phyloP scores from a whole-genome alignment of 2,797 vertebrate species.

The Galagoides demidoff region DNA sequence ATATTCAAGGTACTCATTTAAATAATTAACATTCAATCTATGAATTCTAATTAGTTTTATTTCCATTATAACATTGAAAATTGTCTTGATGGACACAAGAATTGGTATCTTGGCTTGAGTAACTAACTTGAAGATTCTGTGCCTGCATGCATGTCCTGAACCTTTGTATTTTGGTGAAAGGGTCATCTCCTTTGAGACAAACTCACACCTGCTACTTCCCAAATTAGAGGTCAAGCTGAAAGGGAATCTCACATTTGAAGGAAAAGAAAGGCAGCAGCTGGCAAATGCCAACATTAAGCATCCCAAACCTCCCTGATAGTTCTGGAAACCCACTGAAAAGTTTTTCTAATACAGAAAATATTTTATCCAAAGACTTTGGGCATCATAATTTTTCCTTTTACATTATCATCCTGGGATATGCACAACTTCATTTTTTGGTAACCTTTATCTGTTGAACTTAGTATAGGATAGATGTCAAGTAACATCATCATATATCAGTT shows the following conservation, averaged over 20 bases:
- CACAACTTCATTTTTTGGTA: neutral
- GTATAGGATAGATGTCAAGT: neutral
- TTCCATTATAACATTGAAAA: conserved; percentile 31
- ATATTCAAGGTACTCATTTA: neutral
- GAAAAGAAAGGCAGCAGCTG: neutral
- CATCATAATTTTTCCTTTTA: conserved; percentile 41
- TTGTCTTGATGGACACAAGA: neutral
- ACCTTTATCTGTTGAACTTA: neutral
- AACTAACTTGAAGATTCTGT: neutral
- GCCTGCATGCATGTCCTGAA: rapidly evolving
- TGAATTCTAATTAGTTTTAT: neutral
- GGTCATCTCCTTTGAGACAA: neutral
- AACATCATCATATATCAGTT: neutral
- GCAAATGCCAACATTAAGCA: conserved; percentile 48
- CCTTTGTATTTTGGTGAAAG: neutral
- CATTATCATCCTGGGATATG: neutral
- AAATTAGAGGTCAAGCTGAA: neutral
- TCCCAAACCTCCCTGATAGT: conserved; percentile 43
- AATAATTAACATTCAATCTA: neutral
- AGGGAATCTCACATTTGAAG: neutral
- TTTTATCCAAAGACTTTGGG: rapidly evolving
- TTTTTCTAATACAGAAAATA: neutral
- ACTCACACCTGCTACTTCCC: neutral
- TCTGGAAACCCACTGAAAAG: conserved; percentile 42
- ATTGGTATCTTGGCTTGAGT: neutral